Conservation (phyloP, 2,797 vertebrate species). For the Ficedula albicollis region DNA sequence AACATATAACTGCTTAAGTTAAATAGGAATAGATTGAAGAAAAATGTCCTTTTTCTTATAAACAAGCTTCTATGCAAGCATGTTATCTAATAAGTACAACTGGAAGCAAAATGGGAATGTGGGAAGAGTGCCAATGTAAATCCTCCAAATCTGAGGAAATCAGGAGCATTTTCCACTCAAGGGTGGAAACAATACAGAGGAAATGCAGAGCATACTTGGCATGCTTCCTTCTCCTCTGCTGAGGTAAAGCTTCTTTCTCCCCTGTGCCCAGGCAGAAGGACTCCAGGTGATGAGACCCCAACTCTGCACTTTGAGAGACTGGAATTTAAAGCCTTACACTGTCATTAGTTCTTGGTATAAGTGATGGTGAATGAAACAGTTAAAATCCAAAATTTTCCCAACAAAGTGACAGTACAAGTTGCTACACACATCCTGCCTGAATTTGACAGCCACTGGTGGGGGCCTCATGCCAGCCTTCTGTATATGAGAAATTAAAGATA, state of each 20-base stretch:
- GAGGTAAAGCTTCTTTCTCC: background rate
- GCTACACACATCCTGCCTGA: background rate
- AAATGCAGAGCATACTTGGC: slow-evolving; percentile 39
- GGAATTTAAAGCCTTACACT: background rate
- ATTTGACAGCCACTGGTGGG: background rate
- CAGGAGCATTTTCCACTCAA: background rate
- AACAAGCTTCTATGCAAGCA: background rate
- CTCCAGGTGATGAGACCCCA: background rate
- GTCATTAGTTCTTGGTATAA: background rate
- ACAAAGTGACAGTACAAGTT: background rate
- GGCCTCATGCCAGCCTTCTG: background rate
- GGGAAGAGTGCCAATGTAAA: slow-evolving; percentile 20
- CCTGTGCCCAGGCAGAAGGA: accelerated
- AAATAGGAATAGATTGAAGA: background rate
- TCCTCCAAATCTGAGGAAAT: slow-evolving; percentile 30
- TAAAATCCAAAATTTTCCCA: background rate
- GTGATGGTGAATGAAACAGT: background rate
- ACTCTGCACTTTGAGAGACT: background rate
- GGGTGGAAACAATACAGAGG: background rate
- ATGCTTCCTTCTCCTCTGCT: background rate
- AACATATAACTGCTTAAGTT: background rate
- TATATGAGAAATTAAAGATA: background rate
- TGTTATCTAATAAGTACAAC: slow-evolving; percentile 11
- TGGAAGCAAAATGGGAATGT: slow-evolving; percentile 17
- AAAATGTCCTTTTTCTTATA: background rate